phyloP scores from a whole-genome alignment of 2,113 vertebrate genomes.

The Romanogobio albipinnatus region DNA sequence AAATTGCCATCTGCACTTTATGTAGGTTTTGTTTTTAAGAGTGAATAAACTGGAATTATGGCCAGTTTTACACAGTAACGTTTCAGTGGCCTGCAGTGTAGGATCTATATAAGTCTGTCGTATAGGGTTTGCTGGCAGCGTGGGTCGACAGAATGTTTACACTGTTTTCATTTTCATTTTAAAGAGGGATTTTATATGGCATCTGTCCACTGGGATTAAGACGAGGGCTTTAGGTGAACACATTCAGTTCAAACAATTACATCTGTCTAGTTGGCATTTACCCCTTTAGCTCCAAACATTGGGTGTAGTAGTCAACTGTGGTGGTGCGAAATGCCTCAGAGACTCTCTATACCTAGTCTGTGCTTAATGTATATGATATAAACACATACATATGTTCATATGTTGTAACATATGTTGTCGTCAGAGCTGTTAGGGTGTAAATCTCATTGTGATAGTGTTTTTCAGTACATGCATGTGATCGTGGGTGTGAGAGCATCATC shows the following conservation, averaged over 20 bases:
- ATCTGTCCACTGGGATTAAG: conserved; percentile 24
- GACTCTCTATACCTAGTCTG: background rate
- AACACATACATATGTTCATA: background rate
- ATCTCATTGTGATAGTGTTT: background rate
- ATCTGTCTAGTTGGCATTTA: conserved; percentile 22
- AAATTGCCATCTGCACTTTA: conserved; percentile 24
- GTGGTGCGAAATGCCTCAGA: background rate
- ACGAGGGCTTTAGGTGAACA: conserved; percentile 40
- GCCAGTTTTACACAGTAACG: conserved; percentile 8
- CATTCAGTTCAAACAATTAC: conserved; percentile 41
- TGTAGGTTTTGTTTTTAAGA: background rate
- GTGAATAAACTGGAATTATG: background rate
- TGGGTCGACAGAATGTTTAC: conserved; percentile 34
- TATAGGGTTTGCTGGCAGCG: conserved; percentile 5
- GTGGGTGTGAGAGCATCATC: conserved; percentile 16
- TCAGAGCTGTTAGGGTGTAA: conserved; percentile 14
- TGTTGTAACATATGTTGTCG: conserved; percentile 27
- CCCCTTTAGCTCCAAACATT: background rate
- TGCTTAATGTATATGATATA: background rate
- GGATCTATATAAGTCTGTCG: background rate
- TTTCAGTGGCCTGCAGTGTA: background rate
- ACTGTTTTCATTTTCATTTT: conserved; percentile 50
- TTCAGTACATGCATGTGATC: background rate
- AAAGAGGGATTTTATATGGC: conserved; percentile 22
- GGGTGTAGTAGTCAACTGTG: background rate